Conservation (phyloP, 92 coral and sea anemone species). For the Zoanthus sociatus region DNA sequence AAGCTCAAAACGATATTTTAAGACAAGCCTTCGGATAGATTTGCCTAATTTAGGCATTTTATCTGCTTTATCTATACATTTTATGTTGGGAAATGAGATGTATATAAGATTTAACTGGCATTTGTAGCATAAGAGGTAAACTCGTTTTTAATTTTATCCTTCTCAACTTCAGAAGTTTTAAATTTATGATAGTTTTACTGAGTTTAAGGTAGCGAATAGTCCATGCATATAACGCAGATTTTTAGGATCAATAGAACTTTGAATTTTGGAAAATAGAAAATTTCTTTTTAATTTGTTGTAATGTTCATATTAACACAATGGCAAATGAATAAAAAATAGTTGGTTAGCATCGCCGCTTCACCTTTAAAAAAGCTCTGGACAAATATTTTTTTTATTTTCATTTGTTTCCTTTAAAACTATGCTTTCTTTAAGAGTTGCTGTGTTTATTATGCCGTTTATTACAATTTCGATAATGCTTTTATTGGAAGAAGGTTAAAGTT, state of each 20-base stretch:
- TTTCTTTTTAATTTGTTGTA: slow-evolving; percentile 6
- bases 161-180: slow-evolving; percentile 17
- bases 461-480: too few relatives aligned
- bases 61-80: neutral
- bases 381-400: too few relatives aligned
- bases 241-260: slow-evolving; percentile 14
- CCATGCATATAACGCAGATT: slow-evolving; percentile 20
- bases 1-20: neutral
- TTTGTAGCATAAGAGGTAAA: slow-evolving; percentile 19
- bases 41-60: slow-evolving; percentile 11
- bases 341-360: too few relatives aligned
- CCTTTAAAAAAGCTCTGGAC: too few relatives aligned
- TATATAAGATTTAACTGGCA: slow-evolving; percentile 23
- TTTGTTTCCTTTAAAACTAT: too few relatives aligned
- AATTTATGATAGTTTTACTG: neutral
- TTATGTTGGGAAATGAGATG: slow-evolving; percentile 24
- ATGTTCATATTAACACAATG: neutral
- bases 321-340: too few relatives aligned
- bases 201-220: slow-evolving; percentile 21
- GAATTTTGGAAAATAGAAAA: neutral
- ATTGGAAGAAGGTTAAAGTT: too few relatives aligned
- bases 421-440: too few relatives aligned
- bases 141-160: slow-evolving; percentile 6
- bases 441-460: too few relatives aligned
- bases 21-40: slow-evolving; percentile 29